Base-by-base conservation (phyloP, 2,797 vertebrate species). In the Gymnodraco acuticeps region DNA sequence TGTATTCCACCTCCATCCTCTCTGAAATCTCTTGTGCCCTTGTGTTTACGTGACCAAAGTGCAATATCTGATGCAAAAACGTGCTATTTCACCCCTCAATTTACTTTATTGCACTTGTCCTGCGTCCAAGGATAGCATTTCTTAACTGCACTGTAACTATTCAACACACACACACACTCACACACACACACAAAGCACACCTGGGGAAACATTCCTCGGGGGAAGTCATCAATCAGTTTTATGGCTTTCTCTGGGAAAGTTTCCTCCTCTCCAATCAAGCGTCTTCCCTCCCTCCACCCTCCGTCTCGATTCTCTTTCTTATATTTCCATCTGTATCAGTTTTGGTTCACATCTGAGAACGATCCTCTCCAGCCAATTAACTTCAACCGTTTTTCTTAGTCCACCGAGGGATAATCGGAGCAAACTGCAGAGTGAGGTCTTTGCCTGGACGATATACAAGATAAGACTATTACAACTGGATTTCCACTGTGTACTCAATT, bases 211-310 rank as follows among this genome's bases (percentile, higher is more conserved):
- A 93, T 93, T 95, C 91, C 94, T 94, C 91, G 70, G 80, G 94
- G 94, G 94, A 94, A 95, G 95, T 93, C 94, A 95, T 95, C 94
- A 95, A 95, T 95, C 95, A 96, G 88, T 92, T 95, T 95, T 95
- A 95, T 95, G 88, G 90, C 84, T 86, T 93, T 93, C 93, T 92
- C 92, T 94, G 94, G 90, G 94, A 95, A 94, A 92, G 82, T 92
- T 91, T 89, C 86, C 93, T 94, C 90, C 81, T 87, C 89, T 87
- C 92, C 91, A 93, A 93, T 94, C 93, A 94, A 91, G 86, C 83
- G 80, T 89, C 88, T 79, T 86, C 85, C 65, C 87, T 63, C 68
- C 74, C 62, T 63, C 67, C 54, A n/a, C 53, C 55, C 75, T 63
- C 67, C 59, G 45, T 31, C 45, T 51, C 63, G 27, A 78, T 81